phyloP scores from a whole-genome alignment of 1,140 invertebrate genomes.

The Nasonia vitripennis region DNA sequence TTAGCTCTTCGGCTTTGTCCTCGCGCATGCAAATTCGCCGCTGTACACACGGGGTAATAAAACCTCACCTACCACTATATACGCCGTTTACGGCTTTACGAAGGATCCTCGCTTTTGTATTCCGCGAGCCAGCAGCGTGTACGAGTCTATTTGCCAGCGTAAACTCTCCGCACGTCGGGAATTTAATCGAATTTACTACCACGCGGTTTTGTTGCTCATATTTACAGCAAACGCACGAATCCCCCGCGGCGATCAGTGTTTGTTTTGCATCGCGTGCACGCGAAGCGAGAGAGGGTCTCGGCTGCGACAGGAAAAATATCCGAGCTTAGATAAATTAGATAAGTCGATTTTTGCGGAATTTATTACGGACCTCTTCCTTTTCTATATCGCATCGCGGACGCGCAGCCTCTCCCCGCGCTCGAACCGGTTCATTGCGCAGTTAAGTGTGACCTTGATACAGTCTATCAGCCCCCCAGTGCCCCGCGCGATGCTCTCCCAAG shows the following conservation, averaged over 20 bases:
- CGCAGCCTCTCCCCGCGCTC: not conserved
- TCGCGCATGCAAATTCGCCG: too few relatives aligned
- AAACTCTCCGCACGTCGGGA: not conserved
- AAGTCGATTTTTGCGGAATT: conserved; percentile 9
- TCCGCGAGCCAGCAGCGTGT: too few relatives aligned
- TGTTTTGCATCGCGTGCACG: not conserved
- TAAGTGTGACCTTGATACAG: conserved; percentile 42
- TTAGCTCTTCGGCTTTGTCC: not conserved
- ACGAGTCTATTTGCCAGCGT: too few relatives aligned
- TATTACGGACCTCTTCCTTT: not conserved
- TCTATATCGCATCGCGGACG: not conserved
- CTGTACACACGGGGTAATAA: too few relatives aligned
- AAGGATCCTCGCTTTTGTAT: too few relatives aligned
- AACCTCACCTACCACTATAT: too few relatives aligned
- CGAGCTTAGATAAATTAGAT: conserved; percentile 22
- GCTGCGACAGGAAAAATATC: not conserved
- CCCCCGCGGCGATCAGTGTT: not conserved
- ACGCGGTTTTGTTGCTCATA: not conserved
- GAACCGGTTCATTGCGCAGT: conserved; percentile 31
- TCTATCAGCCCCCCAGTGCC: not conserved
- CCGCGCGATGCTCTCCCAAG: too few relatives aligned
- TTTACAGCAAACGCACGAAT: too few relatives aligned
- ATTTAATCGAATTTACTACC: not conserved
- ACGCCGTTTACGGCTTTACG: too few relatives aligned
- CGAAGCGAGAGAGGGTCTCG: too few relatives aligned